Evolutionary conservation across 2,797 vertebrate genomes (phyloP), one percentile per base, ranked within the genome.

Genomic region (Gorsachius magnificus): DNA sequence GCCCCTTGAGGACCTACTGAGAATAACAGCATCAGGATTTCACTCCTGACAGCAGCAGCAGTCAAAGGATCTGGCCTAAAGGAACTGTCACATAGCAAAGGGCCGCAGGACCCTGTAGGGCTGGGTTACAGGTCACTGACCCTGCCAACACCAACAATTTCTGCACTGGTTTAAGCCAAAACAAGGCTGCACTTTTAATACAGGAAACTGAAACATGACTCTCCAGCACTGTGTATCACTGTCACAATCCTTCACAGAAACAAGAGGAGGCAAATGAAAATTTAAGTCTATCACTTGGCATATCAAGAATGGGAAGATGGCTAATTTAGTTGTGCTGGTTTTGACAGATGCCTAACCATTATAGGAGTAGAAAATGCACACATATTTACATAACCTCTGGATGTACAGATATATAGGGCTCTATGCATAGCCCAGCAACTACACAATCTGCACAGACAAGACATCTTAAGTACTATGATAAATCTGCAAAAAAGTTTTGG

Each of bases 161-260:
- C 75, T 70, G 31, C 16, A 8, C 41, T 46, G 24, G 29, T 54
- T 90, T 61, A 86, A 94, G 28, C 9, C 77, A 75, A 72, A 95
- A 86, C 45, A 88, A 91, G 41, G 24, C 63, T 79, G 51, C 43
- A 43, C 14, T 82, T 90, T 29, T 57, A 63, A 79, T 33, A 82
- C 2, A 85, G 38, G 15, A 36, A 94, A 72, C 25, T 33, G 81
- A 87, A 95, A 83, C 25, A 38, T 31, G 5, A 77, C n/a, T 64
- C 54, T 56, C n/a, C 56, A 87, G 33, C 1, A 1, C 0, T 50
- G 56, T 1, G 0, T 21, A 66, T 33, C 46, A 41, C 35, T 48
- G 35, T 38, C 56, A 75, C n/a, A 80, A n/a, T 65, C 26, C 31
- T 33, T 66, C 88, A 90, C 28, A 80, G 16, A 75, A 91, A 70